phyloP scores from a whole-genome alignment of 2,797 vertebrate species.

The Cyclura pinguis region DNA sequence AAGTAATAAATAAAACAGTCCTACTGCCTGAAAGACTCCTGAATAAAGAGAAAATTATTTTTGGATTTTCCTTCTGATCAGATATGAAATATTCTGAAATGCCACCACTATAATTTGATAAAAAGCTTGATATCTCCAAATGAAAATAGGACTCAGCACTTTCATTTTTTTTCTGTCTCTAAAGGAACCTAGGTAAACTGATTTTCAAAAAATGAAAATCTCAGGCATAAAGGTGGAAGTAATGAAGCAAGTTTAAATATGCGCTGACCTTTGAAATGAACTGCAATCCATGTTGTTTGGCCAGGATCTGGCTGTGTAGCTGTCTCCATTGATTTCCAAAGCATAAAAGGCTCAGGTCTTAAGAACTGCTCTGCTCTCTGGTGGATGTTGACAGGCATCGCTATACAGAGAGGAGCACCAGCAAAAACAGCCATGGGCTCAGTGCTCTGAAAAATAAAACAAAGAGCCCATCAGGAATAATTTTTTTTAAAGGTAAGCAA shows the following conservation, averaged over 20 bases:
- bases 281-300: conserved; percentile 86
- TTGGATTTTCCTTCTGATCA: conserved; percentile 88
- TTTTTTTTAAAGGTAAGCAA: conserved; percentile 31
- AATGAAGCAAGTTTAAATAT: conserved; percentile 90
- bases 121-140: conserved; percentile 91
- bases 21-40: conserved; percentile 80
- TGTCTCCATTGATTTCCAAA: conserved; percentile 86
- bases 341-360: conserved; percentile 84
- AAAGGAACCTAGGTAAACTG: conserved; percentile 83
- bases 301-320: conserved; percentile 84
- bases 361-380: conserved; percentile 94
- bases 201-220: conserved; percentile 87
- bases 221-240: conserved; percentile 85
- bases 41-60: conserved; percentile 87
- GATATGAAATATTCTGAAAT: conserved; percentile 93
- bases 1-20: conserved; percentile 83
- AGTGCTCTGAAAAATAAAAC: conserved; percentile 72
- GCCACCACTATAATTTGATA: conserved; percentile 92
- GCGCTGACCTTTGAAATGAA: conserved; percentile 94
- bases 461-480: conserved; percentile 67
- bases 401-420: conserved; percentile 77
- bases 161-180: conserved; percentile 88
- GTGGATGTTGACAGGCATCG: conserved; percentile 87
- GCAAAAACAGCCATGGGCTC: conserved; percentile 74
- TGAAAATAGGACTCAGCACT: conserved; percentile 92